Conservation (phyloP, 35 echinoderm and acorn worm genomes). For the Ophioderma brevispina region DNA sequence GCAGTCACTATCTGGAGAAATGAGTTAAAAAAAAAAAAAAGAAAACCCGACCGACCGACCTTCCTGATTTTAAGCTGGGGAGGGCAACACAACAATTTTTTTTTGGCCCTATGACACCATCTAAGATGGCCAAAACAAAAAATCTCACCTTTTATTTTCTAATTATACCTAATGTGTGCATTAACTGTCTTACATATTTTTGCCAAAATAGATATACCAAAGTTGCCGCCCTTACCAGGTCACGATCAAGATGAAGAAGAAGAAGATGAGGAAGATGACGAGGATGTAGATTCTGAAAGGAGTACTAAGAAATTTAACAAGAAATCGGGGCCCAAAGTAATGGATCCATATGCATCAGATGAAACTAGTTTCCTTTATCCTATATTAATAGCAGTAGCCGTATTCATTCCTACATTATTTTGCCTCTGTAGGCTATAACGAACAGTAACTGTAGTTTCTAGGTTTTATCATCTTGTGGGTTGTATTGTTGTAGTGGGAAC, state of each 20-base stretch:
- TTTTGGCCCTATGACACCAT: too few species aligned
- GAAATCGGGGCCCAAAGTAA: constrained; percentile 93
- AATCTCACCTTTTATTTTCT: too few species aligned
- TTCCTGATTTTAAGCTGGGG: too few species aligned
- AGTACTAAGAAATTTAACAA: constrained; percentile 37
- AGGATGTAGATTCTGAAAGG: constrained; percentile 61
- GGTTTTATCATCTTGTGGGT: not conserved
- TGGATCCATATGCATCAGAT: constrained; percentile 94
- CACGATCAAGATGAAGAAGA: constrained; percentile 52
- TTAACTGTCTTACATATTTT: not conserved
- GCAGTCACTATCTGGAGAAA: not conserved
- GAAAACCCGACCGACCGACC: too few species aligned
- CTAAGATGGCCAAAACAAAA: too few species aligned
- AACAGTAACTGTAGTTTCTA: constrained; percentile 5
- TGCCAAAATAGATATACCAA: constrained; percentile 72
- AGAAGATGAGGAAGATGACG: constrained; percentile 50
- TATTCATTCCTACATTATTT: constrained; percentile 99
- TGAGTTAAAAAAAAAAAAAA: too few species aligned
- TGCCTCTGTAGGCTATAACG: constrained; percentile 95
- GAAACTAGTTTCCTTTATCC: constrained; percentile 94
- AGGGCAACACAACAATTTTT: too few species aligned
- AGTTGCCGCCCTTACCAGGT: constrained; percentile 82
- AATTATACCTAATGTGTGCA: too few species aligned
- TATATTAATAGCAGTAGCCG: constrained; percentile 87
- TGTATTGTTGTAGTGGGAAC: not conserved